Base-by-base conservation (phyloP, 2,113 vertebrate species). In the Chaetura pelagica region DNA sequence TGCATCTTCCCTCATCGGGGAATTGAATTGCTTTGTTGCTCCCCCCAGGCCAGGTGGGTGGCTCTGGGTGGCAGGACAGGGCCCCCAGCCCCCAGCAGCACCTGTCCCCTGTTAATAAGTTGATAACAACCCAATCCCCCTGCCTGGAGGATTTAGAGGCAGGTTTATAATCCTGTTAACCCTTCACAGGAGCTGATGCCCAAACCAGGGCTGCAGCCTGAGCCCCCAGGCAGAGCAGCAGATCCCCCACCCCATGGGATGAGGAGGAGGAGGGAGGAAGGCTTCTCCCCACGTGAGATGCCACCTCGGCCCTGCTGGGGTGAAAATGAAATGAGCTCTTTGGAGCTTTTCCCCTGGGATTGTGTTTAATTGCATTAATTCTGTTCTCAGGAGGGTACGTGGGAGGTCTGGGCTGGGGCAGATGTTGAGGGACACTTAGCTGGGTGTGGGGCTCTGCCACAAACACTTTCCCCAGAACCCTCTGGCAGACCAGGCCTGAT, bases 101-200 rank as follows among this genome's bases (percentile, higher is more conserved):
- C 64, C 89, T 4, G 5, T 13, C 66, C 78, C 69, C 62, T 24
- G n/a, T 23, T 94, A 94, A 89, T 95, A 75, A 96, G 88, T 96
- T 94, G 76, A 91, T 93, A 72, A 91, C 58, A 34, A 44, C 59
- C 67, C 92, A 95, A 95, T 96, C 94, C 84, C 66, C 42, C 3
- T 3, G 49, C 46, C 74, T 34, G 22, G 72, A 73, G 94, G 96
- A 97, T 94, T 97, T 94, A 71, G 84, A 90, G 68, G 67, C 52
- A 90, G 89, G 40, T 42, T 91, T 77, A 67, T 95, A 96, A 95
- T 96, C 94, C 80, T 15, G 40, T 96, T 96, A 96, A 97, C 95
- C 89, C 93, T 96, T 95, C 22, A 6, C 38, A 38, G 74, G 66
- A 63, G 22, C 10, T 84, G 81, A 62, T 2, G 20, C 23, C 73